phyloP scores from a whole-genome alignment of 2,797 vertebrate genomes.

The Chrysolophus pictus region DNA sequence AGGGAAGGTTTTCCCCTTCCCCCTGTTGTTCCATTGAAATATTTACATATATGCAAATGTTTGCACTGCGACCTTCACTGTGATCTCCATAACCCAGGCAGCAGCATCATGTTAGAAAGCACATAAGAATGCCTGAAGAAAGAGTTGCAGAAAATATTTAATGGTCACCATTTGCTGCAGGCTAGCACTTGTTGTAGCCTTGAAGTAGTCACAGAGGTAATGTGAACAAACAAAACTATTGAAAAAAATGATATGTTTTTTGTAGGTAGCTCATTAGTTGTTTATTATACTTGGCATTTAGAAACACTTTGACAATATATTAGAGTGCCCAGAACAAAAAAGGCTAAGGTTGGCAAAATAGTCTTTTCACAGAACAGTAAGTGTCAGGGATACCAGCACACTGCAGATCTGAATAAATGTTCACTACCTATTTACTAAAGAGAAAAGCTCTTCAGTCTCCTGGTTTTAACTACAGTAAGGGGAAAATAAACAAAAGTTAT shows the following conservation, averaged over 20 bases:
- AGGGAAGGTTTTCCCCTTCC: neutral
- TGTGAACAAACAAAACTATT: neutral
- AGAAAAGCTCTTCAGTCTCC: neutral
- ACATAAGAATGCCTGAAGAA: neutral
- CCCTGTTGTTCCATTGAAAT: neutral
- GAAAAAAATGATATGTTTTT: neutral
- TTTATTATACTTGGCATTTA: neutral
- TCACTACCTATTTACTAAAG: neutral
- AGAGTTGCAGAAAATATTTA: neutral
- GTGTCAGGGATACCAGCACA: neutral
- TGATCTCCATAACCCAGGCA: neutral
- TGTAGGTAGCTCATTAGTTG: neutral
- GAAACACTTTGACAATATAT: neutral
- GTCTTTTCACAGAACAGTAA: neutral
- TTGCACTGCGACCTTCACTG: neutral
- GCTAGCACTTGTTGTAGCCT: neutral
- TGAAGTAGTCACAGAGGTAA: neutral
- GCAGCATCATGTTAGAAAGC: neutral
- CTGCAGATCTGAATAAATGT: neutral
- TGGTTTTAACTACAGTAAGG: neutral
- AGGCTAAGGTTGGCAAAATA: neutral
- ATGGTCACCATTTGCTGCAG: neutral
- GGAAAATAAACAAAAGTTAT: neutral
- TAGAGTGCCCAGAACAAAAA: neutral
- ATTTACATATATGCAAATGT: neutral